Percentiles rank a stretch among this genome's conserved stretches.
Conservation (phyloP, 1,140 invertebrate species). For the Halyomorpha halys region DNA sequence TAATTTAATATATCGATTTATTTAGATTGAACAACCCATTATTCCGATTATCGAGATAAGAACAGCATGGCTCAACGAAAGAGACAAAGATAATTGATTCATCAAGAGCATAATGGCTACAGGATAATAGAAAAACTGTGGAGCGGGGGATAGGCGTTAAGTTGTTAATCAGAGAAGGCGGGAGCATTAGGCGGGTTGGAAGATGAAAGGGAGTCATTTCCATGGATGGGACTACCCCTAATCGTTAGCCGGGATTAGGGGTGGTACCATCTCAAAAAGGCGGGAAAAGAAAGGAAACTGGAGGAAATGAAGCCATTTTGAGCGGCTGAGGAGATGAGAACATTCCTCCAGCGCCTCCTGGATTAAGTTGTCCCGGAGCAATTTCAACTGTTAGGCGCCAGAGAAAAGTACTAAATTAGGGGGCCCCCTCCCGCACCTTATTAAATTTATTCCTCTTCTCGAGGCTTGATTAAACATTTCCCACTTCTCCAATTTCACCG, state of each 20-base stretch:
- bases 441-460: slow-evolving; percentile 8
- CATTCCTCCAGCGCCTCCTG: neutral
- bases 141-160: no score
- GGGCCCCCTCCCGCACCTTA: slow-evolving; percentile 1
- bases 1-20: no score
- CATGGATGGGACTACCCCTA: neutral
- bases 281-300: neutral
- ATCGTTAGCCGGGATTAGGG: slow-evolving; percentile 5
- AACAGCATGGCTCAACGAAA: no score
- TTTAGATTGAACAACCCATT: no score
- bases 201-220: no score
- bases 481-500: slow-evolving; percentile 11
- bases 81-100: no score
- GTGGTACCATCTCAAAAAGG: neutral
- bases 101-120: no score
- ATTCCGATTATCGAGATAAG: no score
- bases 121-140: no score
- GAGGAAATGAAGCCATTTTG: slow-evolving; percentile 10
- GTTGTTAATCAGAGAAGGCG: no score
- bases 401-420: slow-evolving; percentile 12
- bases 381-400: slow-evolving; percentile 8
- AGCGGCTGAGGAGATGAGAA: slow-evolving; percentile 2
- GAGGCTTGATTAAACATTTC: slow-evolving; percentile 8
- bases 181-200: no score
- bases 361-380: slow-evolving; percentile 11